Evolutionary conservation across 2,888 invertebrate species (phyloP), one percentile per base, ranked within the genome.

Genomic region (Drosophila recens): DNA sequence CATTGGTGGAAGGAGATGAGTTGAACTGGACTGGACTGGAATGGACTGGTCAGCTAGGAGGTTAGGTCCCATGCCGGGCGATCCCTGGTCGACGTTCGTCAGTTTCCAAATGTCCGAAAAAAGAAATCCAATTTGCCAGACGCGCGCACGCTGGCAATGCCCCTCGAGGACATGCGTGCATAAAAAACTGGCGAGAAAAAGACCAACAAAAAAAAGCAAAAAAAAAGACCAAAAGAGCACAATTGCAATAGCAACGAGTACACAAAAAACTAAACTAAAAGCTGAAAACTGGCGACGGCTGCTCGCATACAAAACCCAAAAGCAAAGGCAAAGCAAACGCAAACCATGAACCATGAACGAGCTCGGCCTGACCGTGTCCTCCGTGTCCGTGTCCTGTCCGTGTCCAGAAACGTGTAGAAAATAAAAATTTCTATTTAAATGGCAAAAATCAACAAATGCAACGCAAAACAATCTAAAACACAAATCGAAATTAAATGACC

Each of bases 401-500:
- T 72, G 75, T 83, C 76, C 75, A 73, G 74, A 64, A 87, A 87
- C 86, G 86, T 86, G 86, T 87, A 78, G 79, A 86, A 86, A 89
- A 86, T 86, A 86, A 86, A 86, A 87, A 86, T 86, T 86, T 86
- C 85, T 86, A 86, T 86, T 86, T 86, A 86, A 86, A 86, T 86
- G 86, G 86, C 89, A 89, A 87, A 87, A 87, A 87, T 87, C 87
- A 87, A 87, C 89, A 87, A 87, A 87, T 87, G 88, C 87, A 87
- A 87, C 89, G 75, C 87, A 87, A 89, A 89, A 88, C 90, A 90
- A 90, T 90, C 90, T 89, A 90, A 90, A 90, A 90, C 89, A 90
- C 90, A 90, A 90, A 90, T 90, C 90, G 90, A 90, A 90, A 90
- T 90, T 90, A 90, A 90, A 90, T 90, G 90, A 90, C 90, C 90